Evolutionary conservation across 2,113 vertebrate species (phyloP), one percentile per base, ranked within the genome.

Genomic region (Pagrus major): DNA sequence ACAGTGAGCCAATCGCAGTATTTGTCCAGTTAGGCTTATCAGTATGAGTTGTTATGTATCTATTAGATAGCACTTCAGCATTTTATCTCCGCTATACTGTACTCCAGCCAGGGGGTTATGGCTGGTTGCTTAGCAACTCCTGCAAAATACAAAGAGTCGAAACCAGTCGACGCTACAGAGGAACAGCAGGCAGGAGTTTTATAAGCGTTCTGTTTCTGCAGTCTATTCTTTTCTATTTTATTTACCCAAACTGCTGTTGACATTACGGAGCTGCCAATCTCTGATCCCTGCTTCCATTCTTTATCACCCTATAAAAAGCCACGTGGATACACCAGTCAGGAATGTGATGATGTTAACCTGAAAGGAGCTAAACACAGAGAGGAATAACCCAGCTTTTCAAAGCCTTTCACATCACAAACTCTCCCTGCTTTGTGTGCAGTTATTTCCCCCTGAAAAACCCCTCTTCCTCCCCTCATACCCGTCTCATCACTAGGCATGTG

Each of bases 111-210:
- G 31, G 33, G 67, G 58, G 81, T 89, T 84, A 77, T 83, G 52
- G 37, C 54, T 29, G 61, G 93, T 94, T 85, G 90, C 93, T 51
- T 81, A 76, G 92, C 89, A 93, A 92, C 92, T 44, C 67, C 72
- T 52, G 69, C 35, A 88, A 91, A 92, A 92, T 65, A 92, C 63
- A 89, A 84, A 84, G 71, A 82, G 81, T 47, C 63, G 61, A 88
- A 59, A 75, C 8, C n/a, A 68, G 72, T 51, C 42, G 72, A 71
- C 61, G 73, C 70, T 39, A 15, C 56, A 75, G 63, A 64, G 74
- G 35, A 39, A 76, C 55, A 58, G 77, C 74, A 78, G 69, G 74
- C 78, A 27, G 55, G 69, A 59, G 60, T 83, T 86, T 86, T 77
- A 79, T 65, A 75, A 81, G 78, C 25, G 5, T 58, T 31, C 37